phyloP scores from a whole-genome alignment of 1,140 invertebrate species.

The Caerostris extrusa region DNA sequence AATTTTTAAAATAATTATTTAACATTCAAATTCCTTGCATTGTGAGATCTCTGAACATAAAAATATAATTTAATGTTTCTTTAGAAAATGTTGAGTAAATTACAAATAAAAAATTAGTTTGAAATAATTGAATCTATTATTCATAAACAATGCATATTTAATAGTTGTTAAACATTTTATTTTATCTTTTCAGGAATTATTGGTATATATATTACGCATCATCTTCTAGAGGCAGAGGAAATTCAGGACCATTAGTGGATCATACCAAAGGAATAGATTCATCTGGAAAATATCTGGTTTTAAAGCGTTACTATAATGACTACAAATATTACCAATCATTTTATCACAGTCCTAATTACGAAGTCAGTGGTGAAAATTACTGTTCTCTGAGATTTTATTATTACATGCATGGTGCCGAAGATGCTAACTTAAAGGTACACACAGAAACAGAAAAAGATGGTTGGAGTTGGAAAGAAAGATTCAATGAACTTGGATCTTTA shows the following conservation, averaged over 20 bases:
- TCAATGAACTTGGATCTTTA: slow-evolving; percentile 28
- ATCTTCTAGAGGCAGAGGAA: slow-evolving; percentile 18
- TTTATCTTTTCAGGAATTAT: slow-evolving; percentile 55
- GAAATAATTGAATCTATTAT: too few relatives aligned
- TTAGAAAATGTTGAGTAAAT: too few relatives aligned
- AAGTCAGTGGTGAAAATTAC: background rate
- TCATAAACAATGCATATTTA: too few relatives aligned
- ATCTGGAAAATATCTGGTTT: slow-evolving; percentile 45
- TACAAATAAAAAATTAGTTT: too few relatives aligned
- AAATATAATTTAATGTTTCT: too few relatives aligned
- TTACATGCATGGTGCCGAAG: slow-evolving; percentile 64
- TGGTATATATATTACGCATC: slow-evolving; percentile 3
- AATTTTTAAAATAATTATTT: too few relatives aligned
- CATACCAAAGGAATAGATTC: slow-evolving; percentile 72
- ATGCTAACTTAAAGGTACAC: slow-evolving; percentile 61
- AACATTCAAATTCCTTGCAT: too few relatives aligned
- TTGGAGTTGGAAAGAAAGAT: slow-evolving; percentile 55
- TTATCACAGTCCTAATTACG: slow-evolving; percentile 73
- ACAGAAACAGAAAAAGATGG: slow-evolving; percentile 73
- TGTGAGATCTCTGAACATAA: too few relatives aligned
- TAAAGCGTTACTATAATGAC: slow-evolving; percentile 25
- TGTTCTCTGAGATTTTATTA: slow-evolving; percentile 76
- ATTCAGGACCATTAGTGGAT: slow-evolving; percentile 70
- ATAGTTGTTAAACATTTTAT: background rate
- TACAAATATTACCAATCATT: slow-evolving; percentile 32